phyloP scores from a whole-genome alignment of 1,140 invertebrate genomes.

The Leptopilina clavipes region DNA sequence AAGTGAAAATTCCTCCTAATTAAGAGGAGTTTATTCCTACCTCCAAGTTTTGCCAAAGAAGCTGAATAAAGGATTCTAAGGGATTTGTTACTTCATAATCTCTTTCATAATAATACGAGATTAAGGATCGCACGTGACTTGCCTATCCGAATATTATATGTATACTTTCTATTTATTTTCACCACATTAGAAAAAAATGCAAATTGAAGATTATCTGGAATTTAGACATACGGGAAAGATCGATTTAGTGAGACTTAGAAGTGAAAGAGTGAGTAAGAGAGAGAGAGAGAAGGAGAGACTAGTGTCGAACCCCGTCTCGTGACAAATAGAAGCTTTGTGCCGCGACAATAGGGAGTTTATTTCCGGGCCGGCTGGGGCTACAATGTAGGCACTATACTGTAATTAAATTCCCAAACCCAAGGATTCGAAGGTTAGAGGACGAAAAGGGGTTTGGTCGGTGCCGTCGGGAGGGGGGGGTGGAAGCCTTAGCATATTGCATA shows the following conservation, averaged over 20 bases:
- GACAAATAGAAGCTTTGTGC: conserved; percentile 73
- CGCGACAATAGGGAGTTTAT: conserved; percentile 75
- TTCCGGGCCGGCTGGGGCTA: conserved; percentile 74
- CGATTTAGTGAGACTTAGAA: conserved; percentile 37
- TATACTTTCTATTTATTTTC: too few relatives aligned
- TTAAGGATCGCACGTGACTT: conserved; percentile 55
- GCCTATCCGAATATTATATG: conserved; percentile 35
- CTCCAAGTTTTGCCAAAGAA: conserved; percentile 68
- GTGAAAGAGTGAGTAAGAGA: conserved; percentile 47
- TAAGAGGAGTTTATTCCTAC: conserved; percentile 69
- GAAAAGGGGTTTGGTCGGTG: conserved; percentile 51
- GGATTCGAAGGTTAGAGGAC: conserved; percentile 65
- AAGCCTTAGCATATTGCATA: conserved; percentile 74
- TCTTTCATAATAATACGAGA: conserved; percentile 65
- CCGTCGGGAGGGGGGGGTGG: conserved; percentile 46
- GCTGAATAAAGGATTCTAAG: conserved; percentile 63
- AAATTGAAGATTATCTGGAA: conserved; percentile 40
- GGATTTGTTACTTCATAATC: conserved; percentile 67
- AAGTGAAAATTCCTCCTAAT: conserved; percentile 68
- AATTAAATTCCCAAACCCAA: conserved; percentile 76
- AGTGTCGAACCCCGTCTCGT: conserved; percentile 61
- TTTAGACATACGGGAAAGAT: conserved; percentile 14
- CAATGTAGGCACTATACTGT: conserved; percentile 75
- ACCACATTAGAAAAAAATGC: not conserved
- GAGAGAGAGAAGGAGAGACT: conserved; percentile 47